Evolutionary conservation across 2,113 vertebrate genomes (phyloP), one percentile per base, ranked within the genome.

Genomic region (Clinocottus analis): DNA sequence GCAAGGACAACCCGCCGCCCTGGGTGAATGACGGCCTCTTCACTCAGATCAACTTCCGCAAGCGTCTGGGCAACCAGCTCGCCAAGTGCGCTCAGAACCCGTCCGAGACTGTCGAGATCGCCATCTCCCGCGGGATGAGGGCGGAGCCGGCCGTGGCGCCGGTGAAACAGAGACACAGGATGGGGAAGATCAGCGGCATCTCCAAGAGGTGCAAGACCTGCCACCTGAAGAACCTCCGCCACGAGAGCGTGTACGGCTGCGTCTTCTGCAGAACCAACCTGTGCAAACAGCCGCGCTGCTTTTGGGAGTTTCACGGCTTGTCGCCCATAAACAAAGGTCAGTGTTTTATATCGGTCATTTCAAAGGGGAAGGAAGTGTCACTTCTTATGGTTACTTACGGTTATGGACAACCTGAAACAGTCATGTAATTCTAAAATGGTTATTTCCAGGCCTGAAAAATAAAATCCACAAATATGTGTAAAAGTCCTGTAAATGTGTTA

Each of bases 21-120:
- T 69, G 66, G 66, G 66, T 69, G 13, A 21, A 53, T 1, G 92
- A 91, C 0, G 93, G 94, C 2, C 93, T 94, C 12, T 95, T 96
- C 49, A 91, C 90, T 5, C 94, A 96, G 79, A 86, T 88, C 55
- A 83, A 70, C 72, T 96, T 94, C 71, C 92, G 95, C 27, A 90
- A 87, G 53, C 94, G 94, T 25, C 70, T 96, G 58, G 95, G 93
- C 16, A 88, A 86, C 81, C 94, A 95, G 80, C 90, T 96, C 0
- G 91, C 92, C 23, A 91, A 90, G 68, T 93, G 87, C 29, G 89
- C 88, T 8, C 91, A 87, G 82, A 90, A 84, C 25, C 60, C 84
- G 39, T 59, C 66, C 0, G 81, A 85, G 33, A 62, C 17, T 3
- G 9, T 55, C 13, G 82, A 87, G 75, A 72, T 65, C 1, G 85